phyloP scores from a whole-genome alignment of 2,797 vertebrate species.

The Brachyrhaphis roseni region DNA sequence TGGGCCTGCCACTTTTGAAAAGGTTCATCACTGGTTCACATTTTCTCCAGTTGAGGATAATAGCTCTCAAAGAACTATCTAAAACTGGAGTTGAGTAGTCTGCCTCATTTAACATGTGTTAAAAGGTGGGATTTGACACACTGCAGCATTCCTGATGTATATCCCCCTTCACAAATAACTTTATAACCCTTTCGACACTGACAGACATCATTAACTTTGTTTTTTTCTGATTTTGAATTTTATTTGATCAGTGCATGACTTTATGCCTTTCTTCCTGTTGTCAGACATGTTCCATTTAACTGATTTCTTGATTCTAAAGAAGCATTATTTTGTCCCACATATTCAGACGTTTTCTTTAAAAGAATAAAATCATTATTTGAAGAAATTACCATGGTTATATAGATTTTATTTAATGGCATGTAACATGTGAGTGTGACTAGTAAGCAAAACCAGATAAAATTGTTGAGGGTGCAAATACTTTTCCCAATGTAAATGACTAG shows the following conservation, averaged over 20 bases:
- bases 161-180: background rate
- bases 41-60: background rate
- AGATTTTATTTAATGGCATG: background rate
- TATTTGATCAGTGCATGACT: background rate
- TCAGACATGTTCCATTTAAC: background rate
- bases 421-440: background rate
- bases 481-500: background rate
- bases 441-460: background rate
- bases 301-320: background rate
- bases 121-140: background rate
- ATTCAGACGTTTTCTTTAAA: background rate
- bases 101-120: background rate
- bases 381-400: background rate
- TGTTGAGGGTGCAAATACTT: background rate
- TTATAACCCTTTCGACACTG: background rate
- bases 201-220: background rate
- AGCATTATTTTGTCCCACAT: background rate
- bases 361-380: background rate
- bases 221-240: background rate
- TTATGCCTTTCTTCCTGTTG: background rate
- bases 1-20: background rate
- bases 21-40: background rate
- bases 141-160: background rate
- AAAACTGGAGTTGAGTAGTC: background rate
- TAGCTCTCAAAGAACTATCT: background rate